Base-by-base conservation (phyloP, 2,113 vertebrate species). In the Hoplias malabaricus region DNA sequence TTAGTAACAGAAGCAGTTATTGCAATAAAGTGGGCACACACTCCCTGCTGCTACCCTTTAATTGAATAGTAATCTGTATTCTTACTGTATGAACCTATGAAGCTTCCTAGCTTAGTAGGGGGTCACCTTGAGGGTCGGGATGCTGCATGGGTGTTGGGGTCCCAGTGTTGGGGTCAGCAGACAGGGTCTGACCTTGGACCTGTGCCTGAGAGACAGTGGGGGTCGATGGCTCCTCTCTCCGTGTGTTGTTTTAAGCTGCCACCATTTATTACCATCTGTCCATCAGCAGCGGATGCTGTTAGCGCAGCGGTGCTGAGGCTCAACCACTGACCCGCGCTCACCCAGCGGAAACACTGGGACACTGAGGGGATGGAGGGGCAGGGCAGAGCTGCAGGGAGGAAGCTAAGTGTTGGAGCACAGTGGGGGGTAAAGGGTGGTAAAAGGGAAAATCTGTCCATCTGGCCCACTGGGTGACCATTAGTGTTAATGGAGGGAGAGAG, bases 251-350 rank as follows among this genome's bases (percentile, higher is more conserved):
- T 91, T 90, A 87, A 87, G 86, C 88, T 87, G 82, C 86, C 87
- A 91, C 90, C 86, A 88, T 92, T 92, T 90, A 92, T 92, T 92
- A 89, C 88, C 87, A 87, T 90, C 88, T 89, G 90, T 93, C 92
- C 86, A 87, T 91, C 90, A 89, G 84, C 84, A 72, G 77, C 59
- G 70, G 82, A 88, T 91, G 88, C 76, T 82, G 87, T 92, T 91
- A 85, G 87, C 71, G 69, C 80, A 27, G 71, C 56, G 66, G 77
- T 73, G 70, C 68, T 11, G 66, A 73, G 78, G 69, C 82, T 63
- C 74, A 62, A 57, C 54, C 82, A 84, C 62, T 80, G 85, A 83
- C 82, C 77, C 65, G 19, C 59, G 46, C 69, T 46, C 54, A 36
- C 63, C 80, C 71, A 85, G 75, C 76, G 57, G 66, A 77, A 76